A percentile compares a stretch with the other conserved stretches of the same genome.
phyloP scores from a whole-genome alignment of 2,797 vertebrate genomes.

The Malurus splendens region DNA sequence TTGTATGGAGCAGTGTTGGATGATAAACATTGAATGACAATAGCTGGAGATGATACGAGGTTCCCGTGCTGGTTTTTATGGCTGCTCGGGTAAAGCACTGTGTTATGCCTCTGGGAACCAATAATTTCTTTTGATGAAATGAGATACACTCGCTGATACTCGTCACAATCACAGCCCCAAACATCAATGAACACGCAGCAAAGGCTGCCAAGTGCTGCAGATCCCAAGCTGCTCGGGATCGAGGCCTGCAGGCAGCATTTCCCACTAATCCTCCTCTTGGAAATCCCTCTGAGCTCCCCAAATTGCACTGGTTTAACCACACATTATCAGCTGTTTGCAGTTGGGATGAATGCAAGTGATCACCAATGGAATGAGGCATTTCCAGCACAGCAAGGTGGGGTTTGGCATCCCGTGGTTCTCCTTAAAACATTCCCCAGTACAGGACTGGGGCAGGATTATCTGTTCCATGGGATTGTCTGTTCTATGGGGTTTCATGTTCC shows the following conservation, averaged over 20 bases:
- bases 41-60: constrained; percentile 39
- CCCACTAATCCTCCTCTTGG: neutral
- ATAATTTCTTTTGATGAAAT: constrained; percentile 39
- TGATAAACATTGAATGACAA: constrained; percentile 65
- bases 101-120: constrained; percentile 23
- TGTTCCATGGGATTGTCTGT: neutral
- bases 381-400: neutral
- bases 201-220: neutral
- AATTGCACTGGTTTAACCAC: neutral
- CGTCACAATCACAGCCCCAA: neutral
- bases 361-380: fast-evolving
- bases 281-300: neutral
- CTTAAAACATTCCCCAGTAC: neutral
- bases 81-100: neutral
- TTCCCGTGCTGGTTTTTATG: constrained; percentile 33
- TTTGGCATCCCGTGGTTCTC: neutral
- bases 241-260: neutral
- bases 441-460: neutral
- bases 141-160: constrained; percentile 17
- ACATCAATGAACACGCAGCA: neutral
- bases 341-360: neutral
- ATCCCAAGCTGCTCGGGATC: neutral
- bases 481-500: fast-evolving
- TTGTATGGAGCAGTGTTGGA: constrained; percentile 37
- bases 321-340: neutral